Evolutionary conservation across 2,113 vertebrate species (phyloP).

Genomic region (Pipra filicauda): DNA sequence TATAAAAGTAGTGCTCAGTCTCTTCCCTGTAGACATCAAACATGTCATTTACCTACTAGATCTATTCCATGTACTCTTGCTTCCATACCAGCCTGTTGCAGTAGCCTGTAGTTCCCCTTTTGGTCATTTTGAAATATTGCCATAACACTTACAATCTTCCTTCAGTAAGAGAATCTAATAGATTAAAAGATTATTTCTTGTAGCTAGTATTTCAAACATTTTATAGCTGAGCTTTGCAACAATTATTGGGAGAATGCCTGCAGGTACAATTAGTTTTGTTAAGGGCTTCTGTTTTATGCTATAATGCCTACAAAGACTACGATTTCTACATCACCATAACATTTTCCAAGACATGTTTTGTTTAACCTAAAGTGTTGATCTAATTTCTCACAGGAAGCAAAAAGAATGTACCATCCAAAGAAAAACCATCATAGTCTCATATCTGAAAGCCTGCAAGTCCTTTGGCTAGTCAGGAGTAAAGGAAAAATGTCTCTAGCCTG

Average conservation of each 20-base stretch:
- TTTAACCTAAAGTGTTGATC: background rate
- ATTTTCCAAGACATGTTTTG: background rate
- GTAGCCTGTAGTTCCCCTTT: background rate
- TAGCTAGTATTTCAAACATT: background rate
- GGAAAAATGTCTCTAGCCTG: background rate
- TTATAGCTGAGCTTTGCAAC: background rate
- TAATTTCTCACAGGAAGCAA: background rate
- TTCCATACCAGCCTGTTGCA: background rate
- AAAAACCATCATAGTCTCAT: background rate
- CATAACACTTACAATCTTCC: background rate
- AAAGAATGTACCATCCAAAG: background rate
- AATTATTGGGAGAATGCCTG: background rate
- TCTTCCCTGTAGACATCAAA: background rate
- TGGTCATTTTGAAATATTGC: background rate
- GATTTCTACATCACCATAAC: background rate
- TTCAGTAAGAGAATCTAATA: background rate
- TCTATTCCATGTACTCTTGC: background rate
- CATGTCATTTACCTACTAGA: background rate
- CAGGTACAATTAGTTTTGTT: background rate
- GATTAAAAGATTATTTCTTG: background rate
- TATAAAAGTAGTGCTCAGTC: background rate
- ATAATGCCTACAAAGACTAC: background rate
- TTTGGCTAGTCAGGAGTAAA: background rate
- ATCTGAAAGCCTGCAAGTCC: background rate
- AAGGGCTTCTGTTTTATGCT: background rate